Base-by-base conservation (phyloP, 2,113 vertebrate genomes). In the Tenrec ecaudatus region DNA sequence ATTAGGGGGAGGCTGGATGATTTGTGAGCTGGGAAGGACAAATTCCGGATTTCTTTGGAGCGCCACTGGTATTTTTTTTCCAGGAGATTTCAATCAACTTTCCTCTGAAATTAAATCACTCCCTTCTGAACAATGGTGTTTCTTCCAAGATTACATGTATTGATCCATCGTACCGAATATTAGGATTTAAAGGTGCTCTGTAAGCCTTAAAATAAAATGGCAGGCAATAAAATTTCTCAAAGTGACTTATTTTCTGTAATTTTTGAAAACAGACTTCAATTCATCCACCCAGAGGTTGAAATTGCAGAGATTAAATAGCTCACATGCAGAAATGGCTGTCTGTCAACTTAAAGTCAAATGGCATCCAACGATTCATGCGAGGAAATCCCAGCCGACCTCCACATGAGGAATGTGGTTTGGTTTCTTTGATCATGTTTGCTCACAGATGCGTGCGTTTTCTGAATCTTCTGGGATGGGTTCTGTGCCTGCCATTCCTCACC, bases 231-330 rank as follows among this genome's bases (percentile, higher is more conserved):
- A 71, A 43, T 84, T 86, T 91, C 89, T 91, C 60, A 77, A 25
- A 62, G 62, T 86, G 69, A 73, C 81, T 92, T 75, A 36, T 90
- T 89, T 76, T 43, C 90, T 94, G 22, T 88, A 62, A 79, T 84
- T 92, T 81, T 53, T 80, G 53, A 73, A 87, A 81, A 68, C 76
- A 81, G 60, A 86, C 53, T 79, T 92, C 73, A 89, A 29, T 68
- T 58, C 93, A 71, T 86, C 95, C 53, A 71, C 53, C 84, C 60
- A 77, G 79, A n/a, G 68, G 57, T 95, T 96, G 94, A 91, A 92
- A 92, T 75, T 81, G n/a, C 47, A 15, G 79, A 78, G 88, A 88
- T 79, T 10, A 82, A 80, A 82, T 85, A 57, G 64, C 38, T 83
- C 77, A 76, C 19, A 40, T 58, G 27, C 81, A 89, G 60, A 95